phyloP scores from a whole-genome alignment of 1,140 invertebrate species.

The Platyura marginata region DNA sequence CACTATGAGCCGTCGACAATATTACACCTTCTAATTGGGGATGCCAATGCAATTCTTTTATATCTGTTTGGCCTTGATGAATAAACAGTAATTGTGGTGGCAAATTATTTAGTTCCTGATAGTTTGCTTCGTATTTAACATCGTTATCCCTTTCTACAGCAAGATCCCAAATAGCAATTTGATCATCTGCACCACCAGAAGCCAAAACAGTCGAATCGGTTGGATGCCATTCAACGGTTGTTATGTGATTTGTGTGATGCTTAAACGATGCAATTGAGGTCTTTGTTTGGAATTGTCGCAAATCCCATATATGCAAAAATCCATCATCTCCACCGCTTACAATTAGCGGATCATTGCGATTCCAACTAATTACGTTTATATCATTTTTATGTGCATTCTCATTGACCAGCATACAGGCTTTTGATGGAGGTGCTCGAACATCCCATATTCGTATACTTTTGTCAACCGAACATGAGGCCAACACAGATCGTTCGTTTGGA shows the following conservation, averaged over 20 bases:
- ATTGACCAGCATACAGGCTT: slow-evolving; percentile 79
- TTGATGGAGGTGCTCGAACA: slow-evolving; percentile 52
- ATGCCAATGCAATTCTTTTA: slow-evolving; percentile 99
- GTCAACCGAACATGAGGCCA: slow-evolving; percentile 92
- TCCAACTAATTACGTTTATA: slow-evolving; percentile 98
- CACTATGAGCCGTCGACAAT: slow-evolving; percentile 84
- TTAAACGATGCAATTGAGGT: slow-evolving; percentile 82
- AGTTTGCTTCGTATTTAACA: slow-evolving; percentile 33
- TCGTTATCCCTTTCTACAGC: slow-evolving; percentile 63
- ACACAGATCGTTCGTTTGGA: slow-evolving; percentile 81
- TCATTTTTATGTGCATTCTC: slow-evolving; percentile 77
- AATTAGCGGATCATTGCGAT: slow-evolving; percentile 75
- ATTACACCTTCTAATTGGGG: slow-evolving; percentile 83
- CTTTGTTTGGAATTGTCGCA: slow-evolving; percentile 69
- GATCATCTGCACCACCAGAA: slow-evolving; percentile 85
- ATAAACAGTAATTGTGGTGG: slow-evolving; percentile 95
- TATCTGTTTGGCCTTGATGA: slow-evolving; percentile 93
- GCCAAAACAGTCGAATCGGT: slow-evolving; percentile 82
- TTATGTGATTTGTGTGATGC: slow-evolving; percentile 81
- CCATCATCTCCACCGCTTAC: slow-evolving; percentile 94
- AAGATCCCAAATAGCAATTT: slow-evolving; percentile 95
- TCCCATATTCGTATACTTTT: slow-evolving; percentile 85
- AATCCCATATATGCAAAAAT: slow-evolving; percentile 85
- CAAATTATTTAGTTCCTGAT: slow-evolving; percentile 45
- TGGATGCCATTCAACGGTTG: slow-evolving; percentile 94